Base-by-base conservation (phyloP, 2,888 invertebrate species). In the Pyrocoelia pectoralis region DNA sequence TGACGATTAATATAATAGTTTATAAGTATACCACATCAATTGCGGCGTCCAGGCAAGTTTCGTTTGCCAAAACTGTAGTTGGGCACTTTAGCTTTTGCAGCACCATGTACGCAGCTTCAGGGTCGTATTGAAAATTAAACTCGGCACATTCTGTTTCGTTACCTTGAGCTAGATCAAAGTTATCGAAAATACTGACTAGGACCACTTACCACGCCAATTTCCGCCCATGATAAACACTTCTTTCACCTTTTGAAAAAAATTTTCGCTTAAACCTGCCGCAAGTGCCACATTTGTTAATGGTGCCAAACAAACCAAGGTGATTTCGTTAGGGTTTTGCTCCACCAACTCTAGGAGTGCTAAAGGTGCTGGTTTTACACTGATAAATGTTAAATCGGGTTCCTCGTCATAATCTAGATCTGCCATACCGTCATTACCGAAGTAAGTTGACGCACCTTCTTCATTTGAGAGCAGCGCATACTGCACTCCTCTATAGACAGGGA, bases 221-320 rank as follows among this genome's bases (percentile, higher is more conserved):
- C 94, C 94, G 5, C 94, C 94, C 85, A 93, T 93, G 2, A 94
- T 84, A 75, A 86, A 90, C 29, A 94, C 80, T 43, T 89, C 88
- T 65, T 88, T 87, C 0, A 94, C 79, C 66, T 87, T 84, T 14
- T 82, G 73, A 0, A 87, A 78, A 74, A 94, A 89, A 2, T 84
- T 76, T 0, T 89, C 86, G 70, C 90, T 91, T 72, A 92, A 77
- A 72, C 88, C 87, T 1, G 90, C 83, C 1, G 92, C 88, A 62
- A 93, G 74, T 0, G 94, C 95, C 43, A 93, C 81, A 73, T 94
- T 95, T 0, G 94, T 94, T 18, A 95, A 78, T 0, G 95, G 88
- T 0, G 90, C 94, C 15, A 93, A 77, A 33, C 89, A 85, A 4
- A 91, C 82, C 8, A 92, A 74, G 0, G 85, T 84, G 15, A 91